Evolutionary conservation across 2,113 vertebrate species (phyloP).

Genomic region (Ceyx cyanopectus): DNA sequence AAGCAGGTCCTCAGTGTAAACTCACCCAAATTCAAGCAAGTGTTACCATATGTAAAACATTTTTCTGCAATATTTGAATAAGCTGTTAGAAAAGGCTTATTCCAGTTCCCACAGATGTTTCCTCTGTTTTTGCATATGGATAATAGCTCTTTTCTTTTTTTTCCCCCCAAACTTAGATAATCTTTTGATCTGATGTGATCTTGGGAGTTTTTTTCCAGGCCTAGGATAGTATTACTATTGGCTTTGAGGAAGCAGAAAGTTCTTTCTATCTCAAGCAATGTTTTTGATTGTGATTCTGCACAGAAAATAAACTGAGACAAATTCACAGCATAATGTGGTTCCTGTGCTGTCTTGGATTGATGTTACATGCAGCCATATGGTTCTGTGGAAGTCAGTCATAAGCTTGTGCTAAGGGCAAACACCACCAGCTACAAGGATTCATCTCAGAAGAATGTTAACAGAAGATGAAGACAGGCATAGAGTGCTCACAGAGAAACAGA

Average conservation of each 20-base stretch:
- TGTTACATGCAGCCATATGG: conserved; percentile 43
- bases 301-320: conserved; percentile 22
- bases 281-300: not conserved
- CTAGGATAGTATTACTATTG: not conserved
- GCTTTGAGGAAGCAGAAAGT: not conserved
- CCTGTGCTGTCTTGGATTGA: conserved; percentile 19
- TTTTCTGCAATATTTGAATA: conserved; percentile 21
- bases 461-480: conserved; percentile 58
- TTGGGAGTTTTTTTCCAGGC: not conserved
- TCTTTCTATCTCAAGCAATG: not conserved
- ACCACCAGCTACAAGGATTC: conserved; percentile 57
- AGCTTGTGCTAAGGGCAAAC: conserved; percentile 38
- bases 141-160: not conserved
- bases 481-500: conserved; percentile 43
- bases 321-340: not conserved
- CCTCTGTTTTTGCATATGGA: not conserved
- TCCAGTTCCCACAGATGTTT: conserved; percentile 43
- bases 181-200: not conserved
- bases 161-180: not conserved
- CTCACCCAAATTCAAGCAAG: not conserved
- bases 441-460: conserved; percentile 53
- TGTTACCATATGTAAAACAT: not conserved
- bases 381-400: conserved; percentile 33
- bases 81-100: conserved; percentile 8
- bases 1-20: not conserved